phyloP scores from a whole-genome alignment of 2,113 vertebrate species.

The Hippopotamus amphibius region DNA sequence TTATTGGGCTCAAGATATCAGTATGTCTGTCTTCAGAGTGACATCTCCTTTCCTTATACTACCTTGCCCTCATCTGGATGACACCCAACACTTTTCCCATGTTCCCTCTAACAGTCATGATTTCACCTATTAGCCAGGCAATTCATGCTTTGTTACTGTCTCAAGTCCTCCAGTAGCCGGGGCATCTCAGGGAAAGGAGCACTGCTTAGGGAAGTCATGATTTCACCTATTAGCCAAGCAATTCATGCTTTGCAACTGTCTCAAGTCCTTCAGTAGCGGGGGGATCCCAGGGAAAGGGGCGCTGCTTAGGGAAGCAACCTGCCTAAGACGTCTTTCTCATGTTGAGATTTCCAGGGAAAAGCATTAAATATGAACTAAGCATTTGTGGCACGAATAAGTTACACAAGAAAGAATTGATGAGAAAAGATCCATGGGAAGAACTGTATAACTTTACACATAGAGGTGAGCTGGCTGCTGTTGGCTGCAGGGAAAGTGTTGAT shows the following conservation, averaged over 20 bases:
- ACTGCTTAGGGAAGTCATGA: too few species aligned
- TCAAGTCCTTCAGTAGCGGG: too few species aligned
- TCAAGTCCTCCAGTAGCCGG: not conserved
- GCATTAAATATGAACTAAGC: not conserved
- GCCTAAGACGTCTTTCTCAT: not conserved
- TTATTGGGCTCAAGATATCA: not conserved
- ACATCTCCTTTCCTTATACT: not conserved
- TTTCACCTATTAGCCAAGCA: too few species aligned
- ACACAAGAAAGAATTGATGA: not conserved
- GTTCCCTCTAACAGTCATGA: not conserved
- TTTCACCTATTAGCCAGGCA: not conserved
- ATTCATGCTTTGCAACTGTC: too few species aligned
- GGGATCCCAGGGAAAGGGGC: too few species aligned
- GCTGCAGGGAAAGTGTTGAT: not conserved
- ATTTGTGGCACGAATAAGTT: not conserved
- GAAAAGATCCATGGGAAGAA: not conserved
- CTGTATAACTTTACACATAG: not conserved
- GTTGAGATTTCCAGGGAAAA: not conserved
- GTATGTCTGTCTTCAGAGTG: not conserved
- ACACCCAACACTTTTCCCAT: not conserved
- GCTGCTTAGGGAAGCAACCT: not conserved
- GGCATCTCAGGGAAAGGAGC: not conserved
- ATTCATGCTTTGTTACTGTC: not conserved
- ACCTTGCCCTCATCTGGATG: not conserved
- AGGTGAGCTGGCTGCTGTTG: not conserved